Percentiles rank a stretch among this genome's conserved stretches.
phyloP scores from a whole-genome alignment of 2,113 vertebrate species.

The Delphinapterus leucas region DNA sequence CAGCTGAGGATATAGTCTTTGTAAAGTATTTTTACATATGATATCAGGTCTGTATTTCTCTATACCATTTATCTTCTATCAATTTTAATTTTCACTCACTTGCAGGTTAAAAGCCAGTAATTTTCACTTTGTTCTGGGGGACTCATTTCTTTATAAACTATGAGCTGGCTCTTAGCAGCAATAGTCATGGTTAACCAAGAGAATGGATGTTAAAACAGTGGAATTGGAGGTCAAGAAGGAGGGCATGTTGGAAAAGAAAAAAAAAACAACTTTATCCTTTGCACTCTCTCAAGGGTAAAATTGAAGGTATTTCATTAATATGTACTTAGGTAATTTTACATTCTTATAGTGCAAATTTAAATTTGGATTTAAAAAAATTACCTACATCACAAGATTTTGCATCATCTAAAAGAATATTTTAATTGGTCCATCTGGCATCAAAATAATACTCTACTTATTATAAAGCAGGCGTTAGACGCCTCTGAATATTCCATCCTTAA shows the following conservation, averaged over 20 bases:
- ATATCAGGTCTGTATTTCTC: background rate
- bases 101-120: background rate
- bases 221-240: background rate
- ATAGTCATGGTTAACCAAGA: background rate
- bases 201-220: background rate
- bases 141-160: background rate
- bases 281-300: background rate
- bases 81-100: background rate
- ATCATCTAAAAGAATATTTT: slow-evolving; percentile 71
- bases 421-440: slow-evolving; percentile 72
- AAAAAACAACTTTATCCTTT: background rate
- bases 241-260: background rate
- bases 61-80: background rate
- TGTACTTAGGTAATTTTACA: slow-evolving; percentile 36
- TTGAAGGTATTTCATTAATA: slow-evolving; percentile 20
- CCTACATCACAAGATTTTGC: slow-evolving; percentile 26
- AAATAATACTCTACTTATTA: slow-evolving; percentile 63
- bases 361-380: slow-evolving; percentile 29
- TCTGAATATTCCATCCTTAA: slow-evolving; percentile 59
- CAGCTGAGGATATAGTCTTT: background rate
- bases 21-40: background rate
- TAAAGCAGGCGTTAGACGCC: slow-evolving; percentile 67
- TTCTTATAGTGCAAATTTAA: slow-evolving; percentile 33
- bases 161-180: background rate
- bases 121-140: background rate